phyloP scores from a whole-genome alignment of 2,113 vertebrate genomes.

The Chaetodon auriga region DNA sequence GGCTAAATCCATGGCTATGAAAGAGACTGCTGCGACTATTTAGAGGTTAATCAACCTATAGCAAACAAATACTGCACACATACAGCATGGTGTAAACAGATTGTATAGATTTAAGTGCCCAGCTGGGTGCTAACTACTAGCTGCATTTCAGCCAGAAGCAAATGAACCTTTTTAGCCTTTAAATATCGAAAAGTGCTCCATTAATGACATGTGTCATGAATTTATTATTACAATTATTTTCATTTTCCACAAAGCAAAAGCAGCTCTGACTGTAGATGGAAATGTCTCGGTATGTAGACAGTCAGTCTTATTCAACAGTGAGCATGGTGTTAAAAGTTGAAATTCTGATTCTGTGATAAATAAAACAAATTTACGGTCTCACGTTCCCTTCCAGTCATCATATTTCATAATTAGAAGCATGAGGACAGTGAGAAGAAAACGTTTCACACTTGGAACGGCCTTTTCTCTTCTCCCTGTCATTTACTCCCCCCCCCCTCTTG shows the following conservation, averaged over 20 bases:
- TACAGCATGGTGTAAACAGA: neutral
- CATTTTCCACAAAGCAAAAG: neutral
- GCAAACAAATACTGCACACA: neutral
- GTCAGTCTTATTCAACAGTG: neutral
- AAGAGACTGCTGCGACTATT: neutral
- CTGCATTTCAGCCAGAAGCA: too few species aligned
- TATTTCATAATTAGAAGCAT: slow-evolving; percentile 36
- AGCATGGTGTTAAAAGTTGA: neutral
- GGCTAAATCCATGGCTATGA: neutral
- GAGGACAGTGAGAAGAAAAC: slow-evolving; percentile 13
- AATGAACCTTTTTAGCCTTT: neutral
- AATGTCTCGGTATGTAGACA: neutral
- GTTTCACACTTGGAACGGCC: neutral
- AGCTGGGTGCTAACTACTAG: too few species aligned
- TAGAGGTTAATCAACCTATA: neutral
- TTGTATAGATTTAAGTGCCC: too few species aligned
- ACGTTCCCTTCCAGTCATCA: neutral
- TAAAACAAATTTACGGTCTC: neutral
- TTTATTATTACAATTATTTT: neutral
- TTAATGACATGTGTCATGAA: neutral
- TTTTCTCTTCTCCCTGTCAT: slow-evolving; percentile 5
- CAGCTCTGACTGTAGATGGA: neutral
- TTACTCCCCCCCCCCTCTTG: slow-evolving; percentile 8
- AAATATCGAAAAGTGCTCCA: neutral
- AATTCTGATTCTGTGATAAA: neutral